Conservation (phyloP, 2,888 invertebrate genomes). For the Silvanus unidentatus region DNA sequence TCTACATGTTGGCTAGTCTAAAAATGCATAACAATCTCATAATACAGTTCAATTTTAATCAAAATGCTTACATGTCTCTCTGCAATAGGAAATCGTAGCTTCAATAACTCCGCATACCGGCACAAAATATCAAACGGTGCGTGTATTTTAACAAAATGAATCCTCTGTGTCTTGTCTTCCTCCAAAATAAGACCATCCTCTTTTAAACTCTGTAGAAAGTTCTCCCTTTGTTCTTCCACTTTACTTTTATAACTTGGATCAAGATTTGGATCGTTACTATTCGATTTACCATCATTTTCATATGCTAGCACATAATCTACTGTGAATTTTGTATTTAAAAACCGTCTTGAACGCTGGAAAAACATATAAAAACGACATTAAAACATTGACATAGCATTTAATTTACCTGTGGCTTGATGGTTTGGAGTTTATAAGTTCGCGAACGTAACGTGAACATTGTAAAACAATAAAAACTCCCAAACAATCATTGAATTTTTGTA, state of each 20-base stretch:
- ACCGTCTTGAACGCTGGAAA: slow-evolving; percentile 50
- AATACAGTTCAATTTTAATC: too few species aligned
- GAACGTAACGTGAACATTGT: too few species aligned
- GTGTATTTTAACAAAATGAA: slow-evolving; percentile 68
- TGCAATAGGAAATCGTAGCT: slow-evolving; percentile 66
- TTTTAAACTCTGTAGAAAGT: slow-evolving; percentile 57
- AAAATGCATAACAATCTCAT: too few species aligned
- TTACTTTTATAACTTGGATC: too few species aligned
- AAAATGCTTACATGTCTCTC: slow-evolving; percentile 57
- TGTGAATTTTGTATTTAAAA: slow-evolving; percentile 49
- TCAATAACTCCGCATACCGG: slow-evolving; percentile 70
- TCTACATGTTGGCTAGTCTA: slow-evolving; percentile 25
- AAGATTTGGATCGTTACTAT: too few species aligned
- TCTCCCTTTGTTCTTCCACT: slow-evolving; percentile 42
- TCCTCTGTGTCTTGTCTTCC: slow-evolving; percentile 55
- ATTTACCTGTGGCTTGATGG: too few species aligned
- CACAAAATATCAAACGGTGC: slow-evolving; percentile 65
- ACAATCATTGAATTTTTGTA: too few species aligned
- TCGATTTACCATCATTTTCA: slow-evolving; percentile 37
- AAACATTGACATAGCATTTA: slow-evolving; percentile 1
- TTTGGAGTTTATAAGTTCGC: too few species aligned
- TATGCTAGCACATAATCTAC: slow-evolving; percentile 63
- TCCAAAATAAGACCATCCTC: slow-evolving; percentile 58
- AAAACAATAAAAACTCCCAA: too few species aligned
- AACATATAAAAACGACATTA: slow-evolving; percentile 5